phyloP scores from a whole-genome alignment of 2,113 vertebrate species.

The sheep (Ovis aries) region DNA sequence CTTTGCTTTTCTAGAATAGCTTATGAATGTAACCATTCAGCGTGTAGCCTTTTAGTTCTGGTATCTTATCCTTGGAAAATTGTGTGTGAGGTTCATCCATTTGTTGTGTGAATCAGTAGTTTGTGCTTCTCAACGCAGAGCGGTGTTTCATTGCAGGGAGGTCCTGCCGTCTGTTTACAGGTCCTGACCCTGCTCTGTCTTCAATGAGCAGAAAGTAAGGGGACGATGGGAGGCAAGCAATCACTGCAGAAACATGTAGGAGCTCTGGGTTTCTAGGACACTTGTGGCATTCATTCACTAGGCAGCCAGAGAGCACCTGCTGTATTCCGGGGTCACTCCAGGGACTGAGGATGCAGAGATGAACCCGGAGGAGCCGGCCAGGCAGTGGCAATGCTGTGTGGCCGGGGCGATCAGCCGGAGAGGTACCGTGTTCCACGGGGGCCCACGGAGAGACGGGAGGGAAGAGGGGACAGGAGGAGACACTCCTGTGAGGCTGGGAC shows the following conservation, averaged over 20 bases:
- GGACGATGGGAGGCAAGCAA: rapidly evolving
- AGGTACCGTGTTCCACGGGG: rapidly evolving
- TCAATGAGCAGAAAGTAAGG: rapidly evolving
- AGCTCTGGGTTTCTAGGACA: not conserved
- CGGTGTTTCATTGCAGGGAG: not conserved
- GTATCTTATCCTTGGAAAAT: not conserved
- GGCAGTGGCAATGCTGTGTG: rapidly evolving
- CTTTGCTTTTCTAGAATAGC: not conserved
- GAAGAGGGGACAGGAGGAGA: rapidly evolving
- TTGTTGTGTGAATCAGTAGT: not conserved
- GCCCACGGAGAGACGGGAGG: rapidly evolving
- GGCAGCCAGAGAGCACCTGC: not conserved
- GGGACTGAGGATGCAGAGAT: not conserved
- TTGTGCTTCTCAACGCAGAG: not conserved
- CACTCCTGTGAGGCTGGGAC: rapidly evolving
- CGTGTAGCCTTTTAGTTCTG: not conserved
- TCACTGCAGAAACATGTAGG: rapidly evolving
- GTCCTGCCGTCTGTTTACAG: not conserved
- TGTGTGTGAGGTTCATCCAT: not conserved
- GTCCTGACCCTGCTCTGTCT: too few relatives aligned
- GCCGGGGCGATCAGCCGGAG: rapidly evolving
- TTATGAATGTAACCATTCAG: not conserved
- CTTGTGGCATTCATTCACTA: rapidly evolving
- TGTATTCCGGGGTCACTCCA: not conserved
- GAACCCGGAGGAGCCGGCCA: rapidly evolving